phyloP scores from a whole-genome alignment of 2,888 invertebrate genomes.

The Villa cingulata region DNA sequence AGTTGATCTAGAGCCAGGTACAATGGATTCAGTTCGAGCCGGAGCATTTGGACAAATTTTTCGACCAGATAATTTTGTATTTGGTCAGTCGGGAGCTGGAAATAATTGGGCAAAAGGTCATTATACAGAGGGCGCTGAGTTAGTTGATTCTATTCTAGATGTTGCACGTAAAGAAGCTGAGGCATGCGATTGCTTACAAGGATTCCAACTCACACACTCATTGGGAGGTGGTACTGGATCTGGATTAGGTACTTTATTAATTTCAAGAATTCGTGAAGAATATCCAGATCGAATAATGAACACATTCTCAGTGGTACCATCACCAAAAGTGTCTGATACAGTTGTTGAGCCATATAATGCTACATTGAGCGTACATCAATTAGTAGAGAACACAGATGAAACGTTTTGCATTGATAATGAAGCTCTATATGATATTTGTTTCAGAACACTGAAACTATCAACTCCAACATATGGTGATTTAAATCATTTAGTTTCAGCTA shows the following conservation, averaged over 20 bases:
- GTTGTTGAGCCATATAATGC: slow-evolving; percentile 74
- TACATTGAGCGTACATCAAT: slow-evolving; percentile 73
- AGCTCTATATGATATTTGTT: slow-evolving; percentile 85
- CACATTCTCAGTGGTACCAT: slow-evolving; percentile 71
- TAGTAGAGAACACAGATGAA: slow-evolving; percentile 84
- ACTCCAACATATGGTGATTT: slow-evolving; percentile 88
- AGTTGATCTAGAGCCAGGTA: slow-evolving; percentile 91
- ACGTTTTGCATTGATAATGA: slow-evolving; percentile 89
- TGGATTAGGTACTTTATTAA: slow-evolving; percentile 75
- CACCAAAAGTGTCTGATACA: slow-evolving; percentile 60
- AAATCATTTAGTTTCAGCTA: slow-evolving; percentile 78
- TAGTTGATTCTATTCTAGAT: slow-evolving; percentile 72
- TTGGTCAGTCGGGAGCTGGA: slow-evolving; percentile 74
- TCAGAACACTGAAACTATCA: slow-evolving; percentile 73
- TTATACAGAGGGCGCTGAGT: slow-evolving; percentile 84
- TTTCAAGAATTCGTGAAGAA: slow-evolving; percentile 79
- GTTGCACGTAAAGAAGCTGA: slow-evolving; percentile 78
- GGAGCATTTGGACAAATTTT: slow-evolving; percentile 91
- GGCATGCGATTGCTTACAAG: slow-evolving; percentile 82
- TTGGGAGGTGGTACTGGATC: slow-evolving; percentile 82
- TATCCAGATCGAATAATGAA: slow-evolving; percentile 80
- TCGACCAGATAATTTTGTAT: slow-evolving; percentile 91
- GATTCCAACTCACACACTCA: slow-evolving; percentile 70
- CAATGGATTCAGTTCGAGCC: slow-evolving; percentile 93
- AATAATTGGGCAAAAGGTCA: slow-evolving; percentile 87